These are phyloP conservation scores for Schizothorax lantsangensis DNA, from an alignment of 2,797 vertebrate species.

Conservation along the genomic window DNA sequence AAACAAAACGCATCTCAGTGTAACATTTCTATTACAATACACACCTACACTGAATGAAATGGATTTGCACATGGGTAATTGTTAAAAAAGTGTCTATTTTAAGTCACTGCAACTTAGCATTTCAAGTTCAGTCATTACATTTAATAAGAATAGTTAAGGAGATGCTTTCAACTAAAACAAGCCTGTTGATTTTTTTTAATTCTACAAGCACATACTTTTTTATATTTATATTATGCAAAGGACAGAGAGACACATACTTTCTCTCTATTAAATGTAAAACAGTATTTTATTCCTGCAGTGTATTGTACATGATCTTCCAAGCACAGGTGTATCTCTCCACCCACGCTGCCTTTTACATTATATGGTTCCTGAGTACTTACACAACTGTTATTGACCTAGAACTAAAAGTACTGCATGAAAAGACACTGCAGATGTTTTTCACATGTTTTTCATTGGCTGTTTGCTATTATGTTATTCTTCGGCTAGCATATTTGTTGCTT, in stretches of 20 bases:
- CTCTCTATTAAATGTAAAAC: neutral
- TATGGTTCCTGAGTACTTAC: slow-evolving; percentile 15
- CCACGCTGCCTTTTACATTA: neutral
- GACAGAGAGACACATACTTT: neutral
- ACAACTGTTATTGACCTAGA: slow-evolving; percentile 15
- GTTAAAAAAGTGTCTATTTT: neutral
- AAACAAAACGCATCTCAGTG: neutral
- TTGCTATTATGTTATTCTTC: neutral
- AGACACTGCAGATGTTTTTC: slow-evolving; percentile 1
- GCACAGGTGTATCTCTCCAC: slow-evolving; percentile 31
- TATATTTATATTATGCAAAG: neutral
- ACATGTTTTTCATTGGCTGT: neutral
- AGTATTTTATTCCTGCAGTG: neutral
- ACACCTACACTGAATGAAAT: neutral
- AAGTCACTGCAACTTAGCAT: neutral
- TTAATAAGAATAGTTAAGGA: neutral
- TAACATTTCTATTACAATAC: neutral
- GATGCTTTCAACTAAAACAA: neutral
- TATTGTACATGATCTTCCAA: neutral
- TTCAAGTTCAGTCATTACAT: neutral
- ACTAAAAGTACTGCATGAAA: slow-evolving; percentile 6
- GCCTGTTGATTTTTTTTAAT: neutral
- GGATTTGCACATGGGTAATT: neutral
- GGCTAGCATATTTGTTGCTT: neutral
- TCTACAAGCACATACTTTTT: neutral